Evolutionary conservation across 2,797 vertebrate species (phyloP).

Genomic region (Triplophysa yarkandensis): DNA sequence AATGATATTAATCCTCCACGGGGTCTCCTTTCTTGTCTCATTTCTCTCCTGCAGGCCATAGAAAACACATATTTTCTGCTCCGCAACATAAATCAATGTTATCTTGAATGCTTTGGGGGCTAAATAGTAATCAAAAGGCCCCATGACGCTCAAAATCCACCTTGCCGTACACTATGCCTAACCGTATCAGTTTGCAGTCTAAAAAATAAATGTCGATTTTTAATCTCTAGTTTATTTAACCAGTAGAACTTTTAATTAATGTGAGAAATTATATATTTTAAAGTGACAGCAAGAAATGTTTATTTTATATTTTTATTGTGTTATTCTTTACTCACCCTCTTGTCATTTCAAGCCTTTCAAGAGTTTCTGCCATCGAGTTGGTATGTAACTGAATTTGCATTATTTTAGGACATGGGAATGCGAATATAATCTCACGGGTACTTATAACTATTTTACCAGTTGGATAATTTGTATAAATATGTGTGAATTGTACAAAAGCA

Average conservation of each 20-base stretch:
- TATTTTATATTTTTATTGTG: too few species aligned
- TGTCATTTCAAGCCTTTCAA: too few species aligned
- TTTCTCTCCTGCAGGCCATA: slow-evolving; percentile 29
- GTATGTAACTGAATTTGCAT: too few species aligned
- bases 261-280: too few species aligned
- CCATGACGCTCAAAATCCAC: slow-evolving; percentile 12
- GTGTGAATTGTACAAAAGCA: too few species aligned
- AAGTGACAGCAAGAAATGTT: too few species aligned
- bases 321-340: too few species aligned
- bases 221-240: too few species aligned
- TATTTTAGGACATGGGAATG: not conserved
- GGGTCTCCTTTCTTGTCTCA: slow-evolving; percentile 7
- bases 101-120: slow-evolving; percentile 32
- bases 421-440: not conserved
- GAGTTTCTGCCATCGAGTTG: too few species aligned
- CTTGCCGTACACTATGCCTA: slow-evolving; percentile 5
- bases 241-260: too few species aligned
- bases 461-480: too few species aligned
- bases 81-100: slow-evolving; percentile 38
- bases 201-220: not conserved
- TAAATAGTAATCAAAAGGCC: slow-evolving; percentile 46
- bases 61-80: slow-evolving; percentile 36
- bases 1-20: slow-evolving; percentile 35
- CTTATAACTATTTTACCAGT: too few species aligned
- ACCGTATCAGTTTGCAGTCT: not conserved